phyloP scores from a whole-genome alignment of 2,888 invertebrate genomes.

The Penaeus monodon region DNA sequence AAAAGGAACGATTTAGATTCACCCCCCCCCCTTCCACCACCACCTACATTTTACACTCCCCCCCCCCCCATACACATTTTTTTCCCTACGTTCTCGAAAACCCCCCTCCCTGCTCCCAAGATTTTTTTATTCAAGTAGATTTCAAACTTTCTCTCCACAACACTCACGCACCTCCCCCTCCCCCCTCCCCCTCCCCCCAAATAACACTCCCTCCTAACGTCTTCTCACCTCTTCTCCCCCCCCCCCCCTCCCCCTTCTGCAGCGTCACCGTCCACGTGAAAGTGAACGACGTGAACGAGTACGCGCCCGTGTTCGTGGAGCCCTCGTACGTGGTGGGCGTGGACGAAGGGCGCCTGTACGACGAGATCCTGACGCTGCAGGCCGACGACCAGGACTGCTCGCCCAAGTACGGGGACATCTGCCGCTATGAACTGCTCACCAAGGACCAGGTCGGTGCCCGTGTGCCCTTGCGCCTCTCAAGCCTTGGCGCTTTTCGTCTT shows the following conservation, averaged over 20 bases:
- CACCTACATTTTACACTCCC: no score
- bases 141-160: no score
- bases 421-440: constrained; percentile 96
- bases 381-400: constrained; percentile 95
- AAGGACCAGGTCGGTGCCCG: constrained; percentile 76
- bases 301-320: constrained; percentile 90
- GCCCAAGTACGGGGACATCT: constrained; percentile 94
- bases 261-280: constrained; percentile 94
- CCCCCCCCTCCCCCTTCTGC: constrained; percentile 67
- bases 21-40: no score
- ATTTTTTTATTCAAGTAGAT: no score
- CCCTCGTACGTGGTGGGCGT: constrained; percentile 90
- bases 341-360: constrained; percentile 90
- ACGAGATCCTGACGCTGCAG: constrained; percentile 90
- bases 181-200: neutral
- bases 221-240: neutral
- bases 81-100: no score
- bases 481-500: no score
- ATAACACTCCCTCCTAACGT: neutral
- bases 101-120: no score
- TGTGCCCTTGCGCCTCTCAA: neutral
- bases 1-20: no score
- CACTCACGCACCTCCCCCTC: no score
- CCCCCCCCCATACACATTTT: no score
- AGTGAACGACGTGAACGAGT: constrained; percentile 96